Conservation (phyloP, 2,113 vertebrate species). For the Erpornis zantholeuca region DNA sequence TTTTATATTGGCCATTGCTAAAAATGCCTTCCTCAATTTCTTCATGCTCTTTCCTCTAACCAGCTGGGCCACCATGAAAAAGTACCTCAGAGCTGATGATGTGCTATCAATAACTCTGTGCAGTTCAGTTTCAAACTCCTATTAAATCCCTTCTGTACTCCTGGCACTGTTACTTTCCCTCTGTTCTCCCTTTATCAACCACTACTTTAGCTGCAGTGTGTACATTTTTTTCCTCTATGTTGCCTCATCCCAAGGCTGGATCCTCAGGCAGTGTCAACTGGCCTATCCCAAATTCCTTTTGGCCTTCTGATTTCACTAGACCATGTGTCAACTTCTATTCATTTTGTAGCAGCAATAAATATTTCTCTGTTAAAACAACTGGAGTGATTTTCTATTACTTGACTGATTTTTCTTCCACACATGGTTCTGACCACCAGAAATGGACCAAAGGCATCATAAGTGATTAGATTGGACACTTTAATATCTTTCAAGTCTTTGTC, state of each 20-base stretch:
- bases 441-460: not conserved
- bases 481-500: not conserved
- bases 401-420: not conserved
- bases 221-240: not conserved
- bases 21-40: constrained; percentile 17
- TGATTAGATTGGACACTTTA: not conserved
- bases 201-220: not conserved
- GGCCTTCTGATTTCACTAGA: not conserved
- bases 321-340: not conserved
- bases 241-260: not conserved
- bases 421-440: not conserved
- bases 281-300: not conserved
- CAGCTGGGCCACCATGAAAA: not conserved
- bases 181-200: not conserved
- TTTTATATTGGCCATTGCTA: not conserved
- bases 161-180: not conserved
- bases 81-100: constrained; percentile 23
- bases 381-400: not conserved
- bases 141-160: constrained; percentile 48
- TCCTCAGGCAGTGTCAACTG: not conserved
- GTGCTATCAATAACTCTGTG: constrained; percentile 30
- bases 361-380: not conserved
- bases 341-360: not conserved
- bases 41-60: constrained; percentile 25
- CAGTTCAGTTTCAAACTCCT: not conserved